Base-by-base conservation (phyloP, 2,113 vertebrate genomes). In the Morphnarchus princeps region DNA sequence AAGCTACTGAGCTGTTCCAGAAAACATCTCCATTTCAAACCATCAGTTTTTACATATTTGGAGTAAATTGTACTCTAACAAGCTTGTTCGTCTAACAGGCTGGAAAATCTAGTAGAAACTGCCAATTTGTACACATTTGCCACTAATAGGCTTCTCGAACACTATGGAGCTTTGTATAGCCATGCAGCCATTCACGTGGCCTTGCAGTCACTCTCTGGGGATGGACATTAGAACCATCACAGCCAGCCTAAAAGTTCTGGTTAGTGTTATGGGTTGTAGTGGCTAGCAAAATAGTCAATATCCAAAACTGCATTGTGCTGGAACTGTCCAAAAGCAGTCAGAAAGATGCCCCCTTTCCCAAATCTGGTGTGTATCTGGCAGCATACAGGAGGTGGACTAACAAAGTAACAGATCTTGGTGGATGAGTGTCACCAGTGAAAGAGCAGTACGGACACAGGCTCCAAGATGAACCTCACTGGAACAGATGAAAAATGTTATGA, bases 31-130 rank as follows among this genome's bases (percentile, higher is more conserved):
- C 0, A 25, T 88, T 91, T 95, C 82, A 91, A 96, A 93, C 84
- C 90, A 93, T 95, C 81, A 72, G 47, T 65, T 93, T 96, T 95
- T 93, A 85, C 84, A 82, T 85, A 91, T 94, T 94, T 94, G 52
- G 74, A 88, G 90, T 82, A 96, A 94, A 93, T 95, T 94, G 84
- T 82, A 82, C n/a, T 76, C 57, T 76, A 93, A 94, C 0, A 3
- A 96, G 70, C 61, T 90, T 94, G 84, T 95, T 90, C 5, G 0
- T 79, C 74, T 90, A 96, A 93, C 70, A 93, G 84, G 57, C 84
- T 93, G 84, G 92, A 95, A 96, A 95, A 93, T 86, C 54, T 88
- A 76, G 24, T 73, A 82, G 58, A 73, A 95, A 26, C 62, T 85
- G 78, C 82, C 93, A 94, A 77, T 93, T 88, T 82, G 77, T 90